These are phyloP conservation scores for Murina feae DNA, from an alignment of 2,113 vertebrate species.

Conservation along the genomic window DNA sequence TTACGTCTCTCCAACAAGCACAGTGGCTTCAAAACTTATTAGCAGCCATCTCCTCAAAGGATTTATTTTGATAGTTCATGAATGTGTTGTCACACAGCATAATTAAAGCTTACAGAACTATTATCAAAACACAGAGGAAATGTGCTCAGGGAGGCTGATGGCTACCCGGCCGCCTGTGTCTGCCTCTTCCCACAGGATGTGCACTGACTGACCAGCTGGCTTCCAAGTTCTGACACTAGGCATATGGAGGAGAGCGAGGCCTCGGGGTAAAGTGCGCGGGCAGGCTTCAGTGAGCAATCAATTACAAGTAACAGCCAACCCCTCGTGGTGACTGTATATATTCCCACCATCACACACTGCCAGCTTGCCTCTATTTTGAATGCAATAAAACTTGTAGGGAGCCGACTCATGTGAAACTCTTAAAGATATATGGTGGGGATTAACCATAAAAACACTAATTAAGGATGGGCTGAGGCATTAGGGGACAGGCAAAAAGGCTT, in stretches of 20 bases:
- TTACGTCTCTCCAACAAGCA: constrained; percentile 56
- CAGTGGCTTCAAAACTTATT: constrained; percentile 73
- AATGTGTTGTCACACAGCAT: constrained; percentile 75
- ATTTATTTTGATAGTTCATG: constrained; percentile 78
- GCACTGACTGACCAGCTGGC: constrained; percentile 82
- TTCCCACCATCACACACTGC: constrained; percentile 71
- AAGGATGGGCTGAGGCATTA: constrained; percentile 74
- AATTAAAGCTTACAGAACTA: constrained; percentile 75
- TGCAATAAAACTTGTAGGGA: constrained; percentile 79
- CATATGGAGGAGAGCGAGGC: constrained; percentile 80
- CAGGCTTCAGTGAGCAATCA: constrained; percentile 81
- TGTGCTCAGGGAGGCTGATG: constrained; percentile 64
- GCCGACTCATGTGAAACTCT: constrained; percentile 75
- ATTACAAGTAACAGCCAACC: constrained; percentile 79
- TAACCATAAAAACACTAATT: constrained; percentile 78
- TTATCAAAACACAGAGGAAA: constrained; percentile 73
- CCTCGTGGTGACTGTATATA: constrained; percentile 57
- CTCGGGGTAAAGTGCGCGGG: constrained; percentile 76
- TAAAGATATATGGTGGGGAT: constrained; percentile 72
- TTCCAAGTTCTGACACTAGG: constrained; percentile 82
- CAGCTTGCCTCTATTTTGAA: constrained; percentile 68
- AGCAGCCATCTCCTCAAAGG: constrained; percentile 75
- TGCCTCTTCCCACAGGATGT: constrained; percentile 73
- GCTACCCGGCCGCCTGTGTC: constrained; percentile 65
- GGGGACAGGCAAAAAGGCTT: constrained; percentile 59